Conservation (phyloP, 2,888 invertebrate genomes). For the Calliphora vomitoria region DNA sequence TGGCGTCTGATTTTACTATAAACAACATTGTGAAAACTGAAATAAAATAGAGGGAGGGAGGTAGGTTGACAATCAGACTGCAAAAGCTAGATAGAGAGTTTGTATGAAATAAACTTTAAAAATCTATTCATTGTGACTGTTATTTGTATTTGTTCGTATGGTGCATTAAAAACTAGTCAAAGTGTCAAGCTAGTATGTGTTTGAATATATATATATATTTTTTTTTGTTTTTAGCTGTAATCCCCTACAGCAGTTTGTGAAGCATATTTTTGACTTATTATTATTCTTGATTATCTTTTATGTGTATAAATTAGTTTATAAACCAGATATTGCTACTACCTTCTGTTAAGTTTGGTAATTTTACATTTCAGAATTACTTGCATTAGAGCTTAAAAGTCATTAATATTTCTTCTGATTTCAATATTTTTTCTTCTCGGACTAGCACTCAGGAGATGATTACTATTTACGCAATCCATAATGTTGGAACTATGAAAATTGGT, state of each 20-base stretch:
- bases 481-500: no score
- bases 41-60: not conserved
- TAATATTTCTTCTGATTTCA: no score
- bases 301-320: no score
- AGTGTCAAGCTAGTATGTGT: conserved; percentile 61
- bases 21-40: conserved; percentile 34
- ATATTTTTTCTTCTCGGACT: no score
- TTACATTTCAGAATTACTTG: no score
- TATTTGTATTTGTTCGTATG: conserved; percentile 54
- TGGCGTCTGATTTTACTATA: conserved; percentile 62
- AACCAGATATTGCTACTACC: no score
- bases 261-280: not conserved
- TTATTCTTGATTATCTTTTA: no score
- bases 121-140: conserved; percentile 46
- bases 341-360: no score
- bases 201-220: no score
- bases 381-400: no score
- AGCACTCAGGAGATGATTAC: no score
- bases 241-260: conserved; percentile 27
- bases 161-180: conserved; percentile 70
- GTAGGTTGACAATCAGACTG: not conserved
- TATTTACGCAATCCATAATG: no score
- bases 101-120: conserved; percentile 6
- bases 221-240: conserved; percentile 28
- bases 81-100: not conserved